Conservation (phyloP, 2,888 invertebrate species). For the Aproaerema taeniolella region DNA sequence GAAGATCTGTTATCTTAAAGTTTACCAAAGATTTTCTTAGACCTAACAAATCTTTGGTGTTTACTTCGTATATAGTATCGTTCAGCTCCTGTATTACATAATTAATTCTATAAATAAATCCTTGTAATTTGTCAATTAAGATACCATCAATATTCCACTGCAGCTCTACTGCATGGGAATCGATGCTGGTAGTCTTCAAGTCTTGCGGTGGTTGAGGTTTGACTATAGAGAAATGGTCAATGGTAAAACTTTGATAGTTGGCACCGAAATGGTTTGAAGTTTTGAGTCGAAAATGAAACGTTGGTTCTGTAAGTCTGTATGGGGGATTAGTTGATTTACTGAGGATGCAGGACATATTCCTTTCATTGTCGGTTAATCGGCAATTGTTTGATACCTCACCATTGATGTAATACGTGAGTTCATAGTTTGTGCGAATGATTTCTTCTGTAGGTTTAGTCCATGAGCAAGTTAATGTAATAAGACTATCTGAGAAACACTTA, state of each 20-base stretch:
- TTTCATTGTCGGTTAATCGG: neutral
- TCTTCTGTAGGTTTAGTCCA: conserved; percentile 63
- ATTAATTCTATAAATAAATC: neutral
- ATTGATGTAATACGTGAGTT: neutral
- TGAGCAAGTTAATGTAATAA: conserved; percentile 80
- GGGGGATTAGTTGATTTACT: neutral
- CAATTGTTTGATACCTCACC: conserved; percentile 45
- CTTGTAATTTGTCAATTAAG: neutral
- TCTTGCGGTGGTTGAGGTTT: conserved; percentile 18
- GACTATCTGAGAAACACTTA: conserved; percentile 80
- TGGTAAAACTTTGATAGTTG: conserved; percentile 36
- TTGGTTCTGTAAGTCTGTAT: neutral
- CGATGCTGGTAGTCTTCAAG: conserved; percentile 11
- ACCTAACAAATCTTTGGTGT: neutral
- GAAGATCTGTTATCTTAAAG: neutral
- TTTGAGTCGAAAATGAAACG: neutral
- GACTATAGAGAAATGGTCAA: conserved; percentile 60
- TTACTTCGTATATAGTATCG: neutral
- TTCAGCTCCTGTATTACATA: neutral
- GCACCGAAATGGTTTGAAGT: neutral
- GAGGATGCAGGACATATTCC: neutral
- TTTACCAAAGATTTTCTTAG: neutral
- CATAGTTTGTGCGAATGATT: neutral
- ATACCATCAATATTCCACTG: conserved; percentile 17
- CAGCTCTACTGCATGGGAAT: conserved; percentile 18